Percentiles rank a stretch among this genome's conserved stretches.
phyloP scores from a whole-genome alignment of 1,140 invertebrate species.

The Saccostrea glomerata region DNA sequence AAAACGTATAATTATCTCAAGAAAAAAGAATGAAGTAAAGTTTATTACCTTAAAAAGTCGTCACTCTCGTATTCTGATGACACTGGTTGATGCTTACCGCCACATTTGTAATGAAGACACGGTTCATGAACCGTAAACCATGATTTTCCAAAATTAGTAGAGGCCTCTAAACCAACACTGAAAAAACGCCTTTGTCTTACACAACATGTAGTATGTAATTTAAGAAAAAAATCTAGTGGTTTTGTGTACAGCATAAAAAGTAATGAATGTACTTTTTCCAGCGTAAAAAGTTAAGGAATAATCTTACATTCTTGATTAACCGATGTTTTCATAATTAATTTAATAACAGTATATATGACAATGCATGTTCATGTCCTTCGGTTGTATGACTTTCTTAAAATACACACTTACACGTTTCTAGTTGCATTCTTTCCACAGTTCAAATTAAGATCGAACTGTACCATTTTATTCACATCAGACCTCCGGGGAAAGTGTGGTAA shows the following conservation, averaged over 20 bases:
- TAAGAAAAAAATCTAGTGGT: too few species aligned
- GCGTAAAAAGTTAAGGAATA: too few species aligned
- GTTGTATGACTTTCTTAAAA: neutral
- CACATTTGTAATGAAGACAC: slow-evolving; percentile 75
- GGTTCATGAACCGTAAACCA: slow-evolving; percentile 74
- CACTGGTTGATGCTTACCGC: slow-evolving; percentile 67
- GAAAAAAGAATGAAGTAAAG: too few species aligned
- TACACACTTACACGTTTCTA: slow-evolving; percentile 59
- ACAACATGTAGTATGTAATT: too few species aligned
- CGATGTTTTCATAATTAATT: too few species aligned
- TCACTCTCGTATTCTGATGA: slow-evolving; percentile 57
- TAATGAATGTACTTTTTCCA: too few species aligned
- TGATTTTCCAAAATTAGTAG: slow-evolving; percentile 74
- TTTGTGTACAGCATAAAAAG: too few species aligned
- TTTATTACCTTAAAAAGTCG: slow-evolving; percentile 47
- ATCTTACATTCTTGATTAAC: too few species aligned
- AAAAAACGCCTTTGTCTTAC: neutral
- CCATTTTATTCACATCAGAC: slow-evolving; percentile 62
- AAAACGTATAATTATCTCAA: too few species aligned
- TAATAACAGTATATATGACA: too few species aligned
- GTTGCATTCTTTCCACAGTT: slow-evolving; percentile 67
- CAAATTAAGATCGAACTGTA: slow-evolving; percentile 75
- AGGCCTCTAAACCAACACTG: slow-evolving; percentile 76
- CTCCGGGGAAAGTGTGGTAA: slow-evolving; percentile 70
- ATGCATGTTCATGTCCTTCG: neutral